Evolutionary conservation across 2,113 vertebrate genomes (phyloP).

Genomic region (Heterotilapia buettikoferi): DNA sequence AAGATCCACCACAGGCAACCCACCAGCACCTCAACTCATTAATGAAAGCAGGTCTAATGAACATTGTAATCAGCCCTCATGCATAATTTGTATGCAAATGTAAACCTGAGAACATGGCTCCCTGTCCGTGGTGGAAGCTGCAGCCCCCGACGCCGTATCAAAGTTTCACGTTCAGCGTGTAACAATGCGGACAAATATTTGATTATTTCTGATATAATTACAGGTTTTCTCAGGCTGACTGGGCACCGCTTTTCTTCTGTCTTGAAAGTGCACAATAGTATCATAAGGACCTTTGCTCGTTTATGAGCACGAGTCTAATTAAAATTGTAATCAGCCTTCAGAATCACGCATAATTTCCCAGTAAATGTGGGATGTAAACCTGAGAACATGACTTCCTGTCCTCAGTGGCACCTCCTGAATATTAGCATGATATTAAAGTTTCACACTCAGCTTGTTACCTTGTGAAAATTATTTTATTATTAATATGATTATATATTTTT

Average conservation of each 20-base stretch:
- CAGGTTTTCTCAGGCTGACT: not conserved
- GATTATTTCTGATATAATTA: not conserved
- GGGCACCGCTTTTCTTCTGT: not conserved
- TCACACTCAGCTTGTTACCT: not conserved
- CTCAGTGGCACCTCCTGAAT: not conserved
- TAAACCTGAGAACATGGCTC: not conserved
- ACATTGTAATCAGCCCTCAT: not conserved
- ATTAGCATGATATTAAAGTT: not conserved
- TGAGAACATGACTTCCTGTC: not conserved
- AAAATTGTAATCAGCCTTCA: not conserved
- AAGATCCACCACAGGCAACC: not conserved
- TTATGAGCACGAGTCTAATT: not conserved
- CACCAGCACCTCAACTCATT: not conserved
- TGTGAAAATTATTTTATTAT: not conserved
- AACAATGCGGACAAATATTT: not conserved
- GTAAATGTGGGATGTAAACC: not conserved
- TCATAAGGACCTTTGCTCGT: not conserved
- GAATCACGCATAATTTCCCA: not conserved
- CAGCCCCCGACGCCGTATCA: not conserved
- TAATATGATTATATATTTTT: not conserved
- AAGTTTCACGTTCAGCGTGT: not conserved
- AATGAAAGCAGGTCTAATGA: not conserved
- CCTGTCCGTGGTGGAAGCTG: not conserved
- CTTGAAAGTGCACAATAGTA: not conserved
- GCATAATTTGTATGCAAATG: not conserved